Percentiles rank a stretch among this genome's conserved stretches.
Conservation (phyloP, 2,113 vertebrate species). For the Scolopax mira region DNA sequence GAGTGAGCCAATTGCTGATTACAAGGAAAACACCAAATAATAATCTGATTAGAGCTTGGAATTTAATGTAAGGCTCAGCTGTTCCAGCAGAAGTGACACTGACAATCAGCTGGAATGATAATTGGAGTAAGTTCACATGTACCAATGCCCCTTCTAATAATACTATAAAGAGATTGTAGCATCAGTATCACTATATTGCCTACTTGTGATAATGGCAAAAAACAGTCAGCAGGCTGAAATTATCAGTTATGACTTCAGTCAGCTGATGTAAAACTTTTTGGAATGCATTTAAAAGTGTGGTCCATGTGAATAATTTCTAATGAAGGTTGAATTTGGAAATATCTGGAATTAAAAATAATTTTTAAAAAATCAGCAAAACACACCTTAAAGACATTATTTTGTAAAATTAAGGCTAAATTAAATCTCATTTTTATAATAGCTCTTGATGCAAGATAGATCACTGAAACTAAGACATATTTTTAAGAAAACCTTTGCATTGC, state of each 20-base stretch:
- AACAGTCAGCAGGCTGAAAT: background rate
- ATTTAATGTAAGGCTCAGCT: background rate
- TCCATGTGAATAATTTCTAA: background rate
- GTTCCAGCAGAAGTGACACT: background rate
- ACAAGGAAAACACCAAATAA: constrained; percentile 38
- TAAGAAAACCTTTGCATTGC: background rate
- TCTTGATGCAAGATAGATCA: background rate
- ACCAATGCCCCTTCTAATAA: background rate
- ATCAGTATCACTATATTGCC: background rate
- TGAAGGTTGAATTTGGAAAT: background rate
- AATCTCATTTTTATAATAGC: background rate
- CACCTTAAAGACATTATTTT: background rate
- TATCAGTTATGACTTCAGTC: background rate
- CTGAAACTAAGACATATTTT: background rate
- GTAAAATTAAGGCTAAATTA: background rate
- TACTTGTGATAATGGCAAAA: background rate
- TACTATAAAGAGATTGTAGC: background rate
- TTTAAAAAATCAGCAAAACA: background rate
- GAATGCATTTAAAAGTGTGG: background rate
- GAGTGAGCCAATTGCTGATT: background rate
- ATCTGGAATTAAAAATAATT: background rate
- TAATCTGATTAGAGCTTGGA: background rate
- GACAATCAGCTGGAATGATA: constrained; percentile 38
- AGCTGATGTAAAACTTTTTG: background rate
- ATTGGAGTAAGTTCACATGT: background rate